These are phyloP conservation scores for Meda fulgida DNA, from an alignment of 2,797 vertebrate genomes.

Conservation along the genomic window DNA sequence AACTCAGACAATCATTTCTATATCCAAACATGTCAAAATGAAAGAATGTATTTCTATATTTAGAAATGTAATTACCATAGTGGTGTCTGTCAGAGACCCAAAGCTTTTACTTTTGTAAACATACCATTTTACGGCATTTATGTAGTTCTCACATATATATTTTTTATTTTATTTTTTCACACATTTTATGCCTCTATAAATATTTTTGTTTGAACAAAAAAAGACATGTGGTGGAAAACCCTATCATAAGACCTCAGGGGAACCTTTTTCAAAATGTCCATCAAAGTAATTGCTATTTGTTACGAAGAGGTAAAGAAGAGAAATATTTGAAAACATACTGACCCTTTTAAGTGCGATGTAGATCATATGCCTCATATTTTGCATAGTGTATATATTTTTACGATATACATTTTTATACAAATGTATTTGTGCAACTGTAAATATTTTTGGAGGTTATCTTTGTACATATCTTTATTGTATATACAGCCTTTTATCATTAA, in stretches of 20 bases:
- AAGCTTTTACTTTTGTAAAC: slow-evolving; percentile 12
- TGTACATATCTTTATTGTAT: slow-evolving; percentile 83
- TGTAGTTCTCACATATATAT: background rate
- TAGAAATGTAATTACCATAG: background rate
- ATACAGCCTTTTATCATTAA: slow-evolving; percentile 83
- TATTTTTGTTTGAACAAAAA: background rate
- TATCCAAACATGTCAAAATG: slow-evolving; percentile 16
- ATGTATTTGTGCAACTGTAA: slow-evolving; percentile 84
- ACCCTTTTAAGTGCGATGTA: slow-evolving; percentile 52
- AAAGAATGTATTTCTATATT: slow-evolving; percentile 38
- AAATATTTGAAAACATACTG: background rate
- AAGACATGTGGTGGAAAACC: background rate
- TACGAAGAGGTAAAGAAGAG: slow-evolving; percentile 40
- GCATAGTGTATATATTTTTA: slow-evolving; percentile 85
- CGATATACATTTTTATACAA: slow-evolving; percentile 83
- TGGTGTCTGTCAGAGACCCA: slow-evolving; percentile 25
- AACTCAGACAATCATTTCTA: slow-evolving; percentile 38
- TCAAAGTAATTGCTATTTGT: slow-evolving; percentile 73
- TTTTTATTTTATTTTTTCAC: background rate
- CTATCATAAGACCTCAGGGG: slow-evolving; percentile 55
- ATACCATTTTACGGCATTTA: background rate
- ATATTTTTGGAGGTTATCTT: slow-evolving; percentile 71
- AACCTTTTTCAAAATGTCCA: slow-evolving; percentile 50
- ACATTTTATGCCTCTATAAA: background rate
- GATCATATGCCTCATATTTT: slow-evolving; percentile 84